Base-by-base conservation (phyloP, 2,797 vertebrate species). In the Brachyalestes nurse region DNA sequence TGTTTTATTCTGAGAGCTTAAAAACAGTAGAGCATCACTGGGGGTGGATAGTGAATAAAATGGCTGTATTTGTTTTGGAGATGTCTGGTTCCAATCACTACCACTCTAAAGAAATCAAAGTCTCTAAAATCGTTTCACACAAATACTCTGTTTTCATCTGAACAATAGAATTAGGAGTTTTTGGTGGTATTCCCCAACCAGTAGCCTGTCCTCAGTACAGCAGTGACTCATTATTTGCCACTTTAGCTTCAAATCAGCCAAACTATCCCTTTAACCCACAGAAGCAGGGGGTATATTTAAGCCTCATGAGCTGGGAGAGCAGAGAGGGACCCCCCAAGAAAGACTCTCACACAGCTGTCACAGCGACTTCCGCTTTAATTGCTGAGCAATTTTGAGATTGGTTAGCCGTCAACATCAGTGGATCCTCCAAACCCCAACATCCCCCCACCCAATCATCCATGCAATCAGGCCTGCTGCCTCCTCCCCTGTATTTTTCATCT, bases 401-500 rank as follows among this genome's bases (percentile, higher is more conserved):
- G 77, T 79, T 42, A 70, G 40, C 45, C 49, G 12, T 70, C 25
- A 42, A 72, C 13, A 34, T 34, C 23, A 42, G 72, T 23, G n/a
- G 23, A 21, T 17, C 65, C 9, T 40, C 12, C 0, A 34, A 38
- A 62, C 47, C 12, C 0, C 23, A 38, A 62, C 47, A 23, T n/a
- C 34, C 38, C 16, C 60, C 21, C 60, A 7, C 1, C 2, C 1
- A 2, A 7, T 23, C 72, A 21, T 42, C 64, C 17, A 17, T 25
- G 21, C 75, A 83, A 78, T 76, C 58, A 85, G 51, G 81, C 49
- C 51, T 66, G 69, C 62, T 51, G 21, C 76, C 62, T 16, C 51
- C 73, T 28, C 10, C 16, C 55, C 60, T 78, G 16, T 80, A 74
- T 82, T 75, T 84, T 78, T 80, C 81, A 82, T 82, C 72, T 80